These are phyloP conservation scores for Brachionus paranguensis DNA, from an alignment of 1,140 invertebrate genomes.

Conservation along the genomic window DNA sequence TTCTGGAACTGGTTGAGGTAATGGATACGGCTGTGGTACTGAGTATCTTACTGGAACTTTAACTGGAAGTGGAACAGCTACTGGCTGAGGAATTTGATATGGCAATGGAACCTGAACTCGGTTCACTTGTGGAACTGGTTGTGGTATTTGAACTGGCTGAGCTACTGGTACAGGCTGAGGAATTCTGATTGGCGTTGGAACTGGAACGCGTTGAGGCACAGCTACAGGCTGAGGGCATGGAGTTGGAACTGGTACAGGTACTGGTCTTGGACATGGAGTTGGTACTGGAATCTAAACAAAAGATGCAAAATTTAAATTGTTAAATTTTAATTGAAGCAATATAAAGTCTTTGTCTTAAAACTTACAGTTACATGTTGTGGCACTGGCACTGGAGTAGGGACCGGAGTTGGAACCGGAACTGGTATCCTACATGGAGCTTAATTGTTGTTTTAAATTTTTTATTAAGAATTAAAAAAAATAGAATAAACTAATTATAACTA, in stretches of 20 bases:
- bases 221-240: not conserved
- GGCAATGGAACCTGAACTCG: not conserved
- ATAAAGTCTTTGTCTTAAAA: not conserved
- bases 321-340: not conserved
- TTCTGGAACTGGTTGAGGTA: not conserved
- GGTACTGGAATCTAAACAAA: not conserved
- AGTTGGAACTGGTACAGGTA: not conserved
- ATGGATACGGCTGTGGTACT: not conserved
- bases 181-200: not conserved
- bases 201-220: not conserved
- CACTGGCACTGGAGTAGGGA: not conserved
- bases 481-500: too few relatives aligned
- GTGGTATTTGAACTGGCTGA: not conserved
- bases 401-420: not conserved
- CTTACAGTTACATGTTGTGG: not conserved
- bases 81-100: not conserved
- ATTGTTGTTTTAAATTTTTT: too few relatives aligned
- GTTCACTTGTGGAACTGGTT: not conserved
- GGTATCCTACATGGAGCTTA: not conserved
- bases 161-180: not conserved
- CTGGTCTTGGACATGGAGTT: not conserved
- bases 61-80: not conserved
- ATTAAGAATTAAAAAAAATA: too few relatives aligned
- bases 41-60: not conserved
- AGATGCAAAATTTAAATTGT: not conserved